Conservation (phyloP, 2,797 vertebrate species). For the Mormyrops boulengeri region DNA sequence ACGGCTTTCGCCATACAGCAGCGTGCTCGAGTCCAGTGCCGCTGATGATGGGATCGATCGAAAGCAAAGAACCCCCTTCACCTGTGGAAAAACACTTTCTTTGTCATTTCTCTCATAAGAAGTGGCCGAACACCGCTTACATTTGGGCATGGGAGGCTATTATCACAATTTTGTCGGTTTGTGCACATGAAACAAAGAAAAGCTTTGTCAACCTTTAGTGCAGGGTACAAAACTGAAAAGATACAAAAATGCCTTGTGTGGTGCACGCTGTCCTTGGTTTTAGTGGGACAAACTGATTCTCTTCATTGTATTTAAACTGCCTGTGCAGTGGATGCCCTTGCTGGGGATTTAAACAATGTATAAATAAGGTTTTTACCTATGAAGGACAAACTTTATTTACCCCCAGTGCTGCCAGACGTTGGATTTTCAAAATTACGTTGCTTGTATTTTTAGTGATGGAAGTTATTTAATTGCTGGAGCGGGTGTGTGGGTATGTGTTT, state of each 20-base stretch:
- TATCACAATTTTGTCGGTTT: not conserved
- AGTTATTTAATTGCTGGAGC: conserved; percentile 14
- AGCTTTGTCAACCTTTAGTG: not conserved
- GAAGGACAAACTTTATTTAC: conserved; percentile 33
- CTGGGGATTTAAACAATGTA: conserved; percentile 16
- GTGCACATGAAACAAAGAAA: not conserved
- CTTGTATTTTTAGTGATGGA: not conserved
- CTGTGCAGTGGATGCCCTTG: conserved; percentile 33
- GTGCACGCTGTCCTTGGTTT: conserved; percentile 19
- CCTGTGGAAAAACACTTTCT: not conserved
- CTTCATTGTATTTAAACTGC: conserved; percentile 31
- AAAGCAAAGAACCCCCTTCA: not conserved
- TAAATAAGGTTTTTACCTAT: conserved; percentile 23
- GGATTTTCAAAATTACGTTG: conserved; percentile 13
- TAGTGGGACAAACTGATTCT: conserved; percentile 23
- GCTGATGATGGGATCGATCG: not conserved
- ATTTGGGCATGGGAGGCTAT: not conserved
- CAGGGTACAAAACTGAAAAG: not conserved
- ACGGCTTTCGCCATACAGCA: not conserved
- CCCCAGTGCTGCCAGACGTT: conserved; percentile 14
- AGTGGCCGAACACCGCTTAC: no score
- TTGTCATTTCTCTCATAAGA: not conserved
- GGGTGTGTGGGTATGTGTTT: conserved; percentile 14
- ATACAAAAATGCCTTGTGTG: not conserved
- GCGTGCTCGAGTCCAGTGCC: not conserved